A percentile compares a stretch with the other conserved stretches of the same genome.
Evolutionary conservation across 2,888 invertebrate genomes (phyloP).

Genomic region (Napeogenes sylphis): DNA sequence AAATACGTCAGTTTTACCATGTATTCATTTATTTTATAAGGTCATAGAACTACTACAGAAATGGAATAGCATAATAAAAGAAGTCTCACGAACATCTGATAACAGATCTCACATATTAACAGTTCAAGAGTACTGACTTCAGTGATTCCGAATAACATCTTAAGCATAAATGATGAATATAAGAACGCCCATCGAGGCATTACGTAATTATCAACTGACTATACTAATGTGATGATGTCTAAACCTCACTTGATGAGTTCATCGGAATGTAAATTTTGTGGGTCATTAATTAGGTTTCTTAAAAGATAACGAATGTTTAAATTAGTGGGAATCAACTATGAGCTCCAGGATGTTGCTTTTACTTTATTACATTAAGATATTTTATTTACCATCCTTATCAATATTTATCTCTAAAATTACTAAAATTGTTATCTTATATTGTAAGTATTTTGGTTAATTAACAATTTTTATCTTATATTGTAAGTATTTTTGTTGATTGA

Average conservation of each 20-base stretch:
- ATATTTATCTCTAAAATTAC: no score
- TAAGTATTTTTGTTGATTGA: no score
- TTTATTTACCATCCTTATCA: no score
- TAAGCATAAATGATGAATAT: constrained; percentile 72
- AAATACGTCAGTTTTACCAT: not conserved
- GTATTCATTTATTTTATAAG: constrained; percentile 6
- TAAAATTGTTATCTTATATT: no score
- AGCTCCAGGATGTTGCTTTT: not conserved
- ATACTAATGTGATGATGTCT: constrained; percentile 66
- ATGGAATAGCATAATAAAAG: constrained; percentile 34
- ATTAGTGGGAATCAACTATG: constrained; percentile 14
- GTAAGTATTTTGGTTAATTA: no score
- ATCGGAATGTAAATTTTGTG: constrained; percentile 50
- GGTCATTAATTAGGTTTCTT: constrained; percentile 54
- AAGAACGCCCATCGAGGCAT: constrained; percentile 66
- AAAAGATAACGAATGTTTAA: constrained; percentile 18
- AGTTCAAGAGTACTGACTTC: constrained; percentile 41
- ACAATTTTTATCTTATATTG: no score
- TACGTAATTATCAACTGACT: constrained; percentile 65
- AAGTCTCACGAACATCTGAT: constrained; percentile 62
- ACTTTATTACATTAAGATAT: not conserved
- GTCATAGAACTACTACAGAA: constrained; percentile 26
- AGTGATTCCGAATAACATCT: constrained; percentile 67
- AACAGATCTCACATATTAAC: constrained; percentile 62
- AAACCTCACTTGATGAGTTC: constrained; percentile 71